phyloP scores from a whole-genome alignment of 2,797 vertebrate genomes.

The Malurus splendens region DNA sequence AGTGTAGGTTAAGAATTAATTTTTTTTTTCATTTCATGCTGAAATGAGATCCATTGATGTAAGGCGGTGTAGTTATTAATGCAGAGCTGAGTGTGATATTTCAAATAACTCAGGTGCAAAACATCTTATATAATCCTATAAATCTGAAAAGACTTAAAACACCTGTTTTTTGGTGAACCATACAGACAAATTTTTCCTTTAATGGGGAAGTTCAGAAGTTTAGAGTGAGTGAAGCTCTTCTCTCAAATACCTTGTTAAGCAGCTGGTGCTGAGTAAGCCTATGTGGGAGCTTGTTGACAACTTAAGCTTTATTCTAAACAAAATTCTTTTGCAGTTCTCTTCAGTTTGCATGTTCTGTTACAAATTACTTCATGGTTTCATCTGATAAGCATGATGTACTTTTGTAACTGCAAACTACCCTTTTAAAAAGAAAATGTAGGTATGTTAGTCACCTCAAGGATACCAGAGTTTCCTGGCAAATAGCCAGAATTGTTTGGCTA shows the following conservation, averaged over 20 bases:
- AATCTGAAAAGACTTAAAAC: background rate
- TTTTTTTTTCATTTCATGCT: background rate
- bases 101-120: background rate
- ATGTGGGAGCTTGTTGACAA: constrained; percentile 49
- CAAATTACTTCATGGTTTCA: constrained; percentile 5
- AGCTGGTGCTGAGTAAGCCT: constrained; percentile 56
- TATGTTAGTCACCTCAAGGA: background rate
- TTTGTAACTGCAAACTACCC: background rate
- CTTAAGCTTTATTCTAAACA: constrained; percentile 38
- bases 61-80: background rate
- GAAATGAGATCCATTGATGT: background rate
- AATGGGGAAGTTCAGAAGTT: background rate
- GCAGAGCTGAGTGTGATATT: background rate
- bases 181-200: background rate
- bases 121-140: background rate
- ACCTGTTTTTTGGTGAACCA: background rate
- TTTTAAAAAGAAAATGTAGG: background rate
- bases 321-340: background rate
- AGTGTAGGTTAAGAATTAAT: background rate
- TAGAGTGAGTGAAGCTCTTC: background rate
- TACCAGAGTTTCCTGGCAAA: background rate
- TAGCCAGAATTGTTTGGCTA: background rate
- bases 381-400: background rate
- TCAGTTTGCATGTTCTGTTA: background rate
- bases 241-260: constrained; percentile 7